Conservation (phyloP, 2,797 vertebrate species). For the Labroides dimidiatus region DNA sequence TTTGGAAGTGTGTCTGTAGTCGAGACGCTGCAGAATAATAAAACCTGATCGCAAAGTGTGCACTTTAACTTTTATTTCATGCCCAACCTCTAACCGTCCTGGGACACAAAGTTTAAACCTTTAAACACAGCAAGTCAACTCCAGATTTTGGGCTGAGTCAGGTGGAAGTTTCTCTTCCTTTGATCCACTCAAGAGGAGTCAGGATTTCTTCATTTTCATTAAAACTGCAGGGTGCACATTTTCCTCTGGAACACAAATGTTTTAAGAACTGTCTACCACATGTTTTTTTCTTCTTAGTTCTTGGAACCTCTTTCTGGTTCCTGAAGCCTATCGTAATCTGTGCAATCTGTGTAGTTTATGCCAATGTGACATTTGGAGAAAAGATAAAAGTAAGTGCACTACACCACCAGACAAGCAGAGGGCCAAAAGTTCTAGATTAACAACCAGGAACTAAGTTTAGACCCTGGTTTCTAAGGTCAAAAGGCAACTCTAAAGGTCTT, state of each 20-base stretch:
- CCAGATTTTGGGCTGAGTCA: background rate
- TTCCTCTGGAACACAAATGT: background rate
- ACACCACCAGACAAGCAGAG: too few species aligned
- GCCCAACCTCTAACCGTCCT: background rate
- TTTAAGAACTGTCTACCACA: background rate
- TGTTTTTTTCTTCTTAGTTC: background rate
- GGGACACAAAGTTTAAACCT: background rate
- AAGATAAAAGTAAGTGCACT: too few species aligned
- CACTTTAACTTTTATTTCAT: background rate
- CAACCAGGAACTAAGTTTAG: too few species aligned
- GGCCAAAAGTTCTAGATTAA: too few species aligned
- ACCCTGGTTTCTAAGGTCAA: too few species aligned
- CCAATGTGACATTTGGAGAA: too few species aligned
- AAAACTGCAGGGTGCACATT: background rate
- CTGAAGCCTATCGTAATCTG: too few species aligned
- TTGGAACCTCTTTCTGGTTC: too few species aligned
- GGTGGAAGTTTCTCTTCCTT: background rate
- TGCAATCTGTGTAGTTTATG: too few species aligned
- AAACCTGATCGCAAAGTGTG: background rate
- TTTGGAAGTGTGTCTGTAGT: background rate
- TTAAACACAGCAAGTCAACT: background rate
- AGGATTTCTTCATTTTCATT: background rate
- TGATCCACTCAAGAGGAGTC: background rate
- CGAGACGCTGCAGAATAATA: constrained; percentile 11
- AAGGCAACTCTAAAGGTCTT: too few species aligned